Evolutionary conservation across 1,140 invertebrate genomes (phyloP).

Genomic region (Acromyrmex heyeri): DNA sequence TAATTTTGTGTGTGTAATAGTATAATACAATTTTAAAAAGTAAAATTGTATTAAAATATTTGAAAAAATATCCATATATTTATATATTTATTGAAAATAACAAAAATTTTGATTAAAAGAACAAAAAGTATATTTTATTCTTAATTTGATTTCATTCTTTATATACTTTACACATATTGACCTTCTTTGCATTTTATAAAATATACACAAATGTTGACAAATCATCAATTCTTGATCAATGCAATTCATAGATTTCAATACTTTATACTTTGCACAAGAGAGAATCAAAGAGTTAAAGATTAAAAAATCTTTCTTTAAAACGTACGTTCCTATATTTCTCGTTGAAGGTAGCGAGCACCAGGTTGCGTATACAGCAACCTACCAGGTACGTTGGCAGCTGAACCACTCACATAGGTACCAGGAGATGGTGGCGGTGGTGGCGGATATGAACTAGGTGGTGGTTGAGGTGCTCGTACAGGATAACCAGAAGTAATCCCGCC

Average conservation of each 20-base stretch:
- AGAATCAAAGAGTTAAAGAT: not conserved
- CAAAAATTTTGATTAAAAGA: not conserved
- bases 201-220: not conserved
- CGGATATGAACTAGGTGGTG: slow-evolving; percentile 78
- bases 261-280: not conserved
- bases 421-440: slow-evolving; percentile 78
- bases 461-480: slow-evolving; percentile 86
- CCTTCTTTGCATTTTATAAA: not conserved
- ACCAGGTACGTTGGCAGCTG: slow-evolving; percentile 80
- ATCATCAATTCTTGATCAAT: not conserved
- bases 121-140: not conserved
- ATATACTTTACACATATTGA: not conserved
- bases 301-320: slow-evolving; percentile 1
- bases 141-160: not conserved
- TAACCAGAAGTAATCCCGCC: slow-evolving; percentile 88
- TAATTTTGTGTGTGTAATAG: not conserved
- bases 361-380: slow-evolving; percentile 83
- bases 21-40: not conserved
- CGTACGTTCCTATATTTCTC: slow-evolving; percentile 75
- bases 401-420: slow-evolving; percentile 82
- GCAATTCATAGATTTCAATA: not conserved
- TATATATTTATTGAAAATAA: not conserved
- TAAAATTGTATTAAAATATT: not conserved
- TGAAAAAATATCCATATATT: not conserved
- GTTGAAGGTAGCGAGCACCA: slow-evolving; percentile 81